Evolutionary conservation across 2,113 vertebrate species (phyloP).

Genomic region (Loxodonta africana): DNA sequence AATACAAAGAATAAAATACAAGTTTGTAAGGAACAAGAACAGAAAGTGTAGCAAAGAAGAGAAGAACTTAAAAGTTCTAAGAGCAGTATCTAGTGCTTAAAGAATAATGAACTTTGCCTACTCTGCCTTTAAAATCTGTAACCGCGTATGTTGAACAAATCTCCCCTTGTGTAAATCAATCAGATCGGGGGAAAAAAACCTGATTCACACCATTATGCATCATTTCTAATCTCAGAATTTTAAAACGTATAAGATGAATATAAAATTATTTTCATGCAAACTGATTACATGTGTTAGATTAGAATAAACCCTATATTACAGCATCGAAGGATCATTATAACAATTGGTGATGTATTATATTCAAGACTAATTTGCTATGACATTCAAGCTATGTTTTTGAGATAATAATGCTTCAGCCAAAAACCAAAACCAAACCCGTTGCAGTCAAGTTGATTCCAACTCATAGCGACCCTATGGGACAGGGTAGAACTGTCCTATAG

Average conservation of each 20-base stretch:
- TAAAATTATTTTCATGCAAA: conserved; percentile 80
- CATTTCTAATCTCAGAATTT: conserved; percentile 69
- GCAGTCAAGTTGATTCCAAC: too few relatives aligned
- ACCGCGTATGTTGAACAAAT: conserved; percentile 59
- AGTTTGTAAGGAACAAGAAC: conserved; percentile 62
- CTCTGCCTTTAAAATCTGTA: conserved; percentile 61
- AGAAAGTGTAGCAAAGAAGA: conserved; percentile 66
- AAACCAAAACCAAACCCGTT: too few relatives aligned
- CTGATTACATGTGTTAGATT: conserved; percentile 61
- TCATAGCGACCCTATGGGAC: too few relatives aligned
- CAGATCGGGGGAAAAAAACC: conserved; percentile 33
- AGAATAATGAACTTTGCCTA: conserved; percentile 72
- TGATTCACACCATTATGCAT: neutral
- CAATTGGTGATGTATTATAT: conserved; percentile 63
- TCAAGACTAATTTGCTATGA: conserved; percentile 48
- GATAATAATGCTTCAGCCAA: neutral
- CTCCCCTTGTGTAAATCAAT: conserved; percentile 62
- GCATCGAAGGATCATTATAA: conserved; percentile 72
- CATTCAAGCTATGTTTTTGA: conserved; percentile 56
- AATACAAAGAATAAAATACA: conserved; percentile 75
- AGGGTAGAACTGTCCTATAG: too few relatives aligned
- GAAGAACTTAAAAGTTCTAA: conserved; percentile 74
- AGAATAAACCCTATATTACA: conserved; percentile 72
- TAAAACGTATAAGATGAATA: neutral
- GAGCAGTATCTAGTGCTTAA: conserved; percentile 75